phyloP scores from a whole-genome alignment of 2,888 invertebrate genomes.

The Perizoma affinitatum region DNA sequence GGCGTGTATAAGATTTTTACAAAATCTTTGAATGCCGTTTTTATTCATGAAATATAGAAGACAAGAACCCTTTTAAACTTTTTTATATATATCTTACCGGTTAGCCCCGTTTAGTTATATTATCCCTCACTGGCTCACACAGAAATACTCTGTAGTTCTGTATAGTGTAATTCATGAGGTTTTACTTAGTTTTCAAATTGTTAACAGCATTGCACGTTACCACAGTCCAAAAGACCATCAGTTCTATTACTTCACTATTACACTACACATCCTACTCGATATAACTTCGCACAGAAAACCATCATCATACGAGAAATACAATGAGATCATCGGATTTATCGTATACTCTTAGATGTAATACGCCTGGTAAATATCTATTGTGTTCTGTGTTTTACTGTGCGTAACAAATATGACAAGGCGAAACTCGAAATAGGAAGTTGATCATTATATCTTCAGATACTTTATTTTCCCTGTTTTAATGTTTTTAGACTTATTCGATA shows the following conservation, averaged over 20 bases:
- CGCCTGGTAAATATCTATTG: not conserved
- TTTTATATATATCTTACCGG: too few relatives aligned
- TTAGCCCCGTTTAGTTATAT: too few relatives aligned
- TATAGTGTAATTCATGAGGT: too few relatives aligned
- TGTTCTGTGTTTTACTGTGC: constrained; percentile 22
- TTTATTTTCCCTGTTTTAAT: too few relatives aligned
- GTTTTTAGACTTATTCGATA: too few relatives aligned
- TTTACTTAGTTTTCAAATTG: constrained; percentile 50
- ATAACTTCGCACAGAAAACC: not conserved
- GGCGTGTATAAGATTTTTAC: too few relatives aligned
- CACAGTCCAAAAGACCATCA: constrained; percentile 1
- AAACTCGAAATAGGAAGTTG: too few relatives aligned
- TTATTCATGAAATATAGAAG: too few relatives aligned
- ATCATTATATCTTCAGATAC: not conserved
- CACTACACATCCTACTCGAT: not conserved
- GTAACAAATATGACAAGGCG: constrained; percentile 17
- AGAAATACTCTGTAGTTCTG: too few relatives aligned
- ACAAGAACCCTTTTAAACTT: too few relatives aligned
- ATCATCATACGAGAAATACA: not conserved
- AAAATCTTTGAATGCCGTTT: too few relatives aligned
- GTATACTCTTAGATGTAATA: constrained; percentile 3
- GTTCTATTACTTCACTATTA: constrained; percentile 5
- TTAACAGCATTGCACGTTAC: constrained; percentile 45
- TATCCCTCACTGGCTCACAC: too few relatives aligned
- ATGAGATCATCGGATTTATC: constrained; percentile 6